These are phyloP conservation scores for Drosophila pegasa DNA, from an alignment of 2,888 invertebrate species.

Conservation along the genomic window DNA sequence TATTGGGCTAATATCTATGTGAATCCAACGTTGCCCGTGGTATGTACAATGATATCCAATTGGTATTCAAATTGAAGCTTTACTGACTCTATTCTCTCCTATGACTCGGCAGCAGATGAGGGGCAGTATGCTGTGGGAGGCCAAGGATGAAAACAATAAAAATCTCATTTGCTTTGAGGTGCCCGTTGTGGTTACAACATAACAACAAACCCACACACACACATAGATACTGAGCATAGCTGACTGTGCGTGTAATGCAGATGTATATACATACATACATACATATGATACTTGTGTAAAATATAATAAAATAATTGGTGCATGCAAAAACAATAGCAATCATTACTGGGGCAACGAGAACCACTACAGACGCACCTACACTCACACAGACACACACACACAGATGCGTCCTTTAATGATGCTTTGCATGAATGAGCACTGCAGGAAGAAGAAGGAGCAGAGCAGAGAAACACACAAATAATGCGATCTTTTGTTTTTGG, in stretches of 20 bases:
- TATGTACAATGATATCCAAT: slow-evolving; percentile 46
- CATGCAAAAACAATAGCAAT: slow-evolving; percentile 64
- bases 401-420: slow-evolving; percentile 67
- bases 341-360: slow-evolving; percentile 37
- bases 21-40: slow-evolving; percentile 76
- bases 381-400: slow-evolving; percentile 8
- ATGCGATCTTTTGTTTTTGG: slow-evolving; percentile 65
- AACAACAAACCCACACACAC: slow-evolving; percentile 31
- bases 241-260: background rate
- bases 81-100: background rate
- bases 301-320: slow-evolving; percentile 73
- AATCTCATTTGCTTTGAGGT: slow-evolving; percentile 83
- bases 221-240: background rate
- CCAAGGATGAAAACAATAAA: slow-evolving; percentile 67
- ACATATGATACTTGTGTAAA: slow-evolving; percentile 46
- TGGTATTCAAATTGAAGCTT: background rate
- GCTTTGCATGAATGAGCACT: slow-evolving; percentile 59
- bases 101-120: slow-evolving; percentile 80
- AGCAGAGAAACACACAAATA: slow-evolving; percentile 54
- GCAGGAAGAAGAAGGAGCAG: slow-evolving; percentile 31
- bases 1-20: slow-evolving; percentile 81
- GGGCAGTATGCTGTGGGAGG: slow-evolving; percentile 83
- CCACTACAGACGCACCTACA: background rate
- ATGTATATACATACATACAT: slow-evolving; percentile 1
- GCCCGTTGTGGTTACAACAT: slow-evolving; percentile 73